Evolutionary conservation across 2,797 vertebrate species (phyloP).

Genomic region (Coccyzus lansbergi): DNA sequence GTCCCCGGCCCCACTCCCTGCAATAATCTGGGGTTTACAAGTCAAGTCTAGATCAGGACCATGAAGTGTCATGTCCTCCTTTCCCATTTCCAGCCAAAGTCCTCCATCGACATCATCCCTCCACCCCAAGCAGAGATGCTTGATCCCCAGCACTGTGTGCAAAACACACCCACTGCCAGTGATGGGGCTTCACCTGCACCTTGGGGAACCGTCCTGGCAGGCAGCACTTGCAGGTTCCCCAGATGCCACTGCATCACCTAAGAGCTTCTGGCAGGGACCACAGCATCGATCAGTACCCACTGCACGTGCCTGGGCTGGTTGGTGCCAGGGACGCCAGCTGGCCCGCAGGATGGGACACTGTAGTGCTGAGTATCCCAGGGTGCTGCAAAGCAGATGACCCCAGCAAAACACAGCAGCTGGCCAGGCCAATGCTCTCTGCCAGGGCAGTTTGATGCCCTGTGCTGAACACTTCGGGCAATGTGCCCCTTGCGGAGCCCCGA

Average conservation of each 20-base stretch:
- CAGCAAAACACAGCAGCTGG: neutral
- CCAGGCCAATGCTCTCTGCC: neutral
- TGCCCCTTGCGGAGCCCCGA: fast-evolving
- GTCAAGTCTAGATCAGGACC: neutral
- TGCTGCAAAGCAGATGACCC: neutral
- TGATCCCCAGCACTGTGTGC: too few relatives aligned
- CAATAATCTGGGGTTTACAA: fast-evolving
- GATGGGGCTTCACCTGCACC: too few relatives aligned
- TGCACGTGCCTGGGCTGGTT: fast-evolving
- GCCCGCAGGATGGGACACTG: too few relatives aligned
- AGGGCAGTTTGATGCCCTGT: neutral
- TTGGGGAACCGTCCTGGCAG: too few relatives aligned
- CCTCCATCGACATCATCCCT: too few relatives aligned
- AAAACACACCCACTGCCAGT: too few relatives aligned
- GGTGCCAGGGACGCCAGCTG: fast-evolving
- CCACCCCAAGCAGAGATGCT: neutral
- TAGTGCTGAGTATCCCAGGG: neutral
- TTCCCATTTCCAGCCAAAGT: too few relatives aligned
- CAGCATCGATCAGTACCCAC: fast-evolving
- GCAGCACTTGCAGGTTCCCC: too few relatives aligned
- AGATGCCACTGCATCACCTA: fast-evolving
- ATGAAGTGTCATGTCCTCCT: fast-evolving
- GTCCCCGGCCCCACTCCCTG: too few relatives aligned
- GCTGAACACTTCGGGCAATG: fast-evolving
- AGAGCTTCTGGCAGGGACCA: neutral